Evolutionary conservation across 1,140 invertebrate species (phyloP).

Genomic region (Zeugodacus cucurbitae): DNA sequence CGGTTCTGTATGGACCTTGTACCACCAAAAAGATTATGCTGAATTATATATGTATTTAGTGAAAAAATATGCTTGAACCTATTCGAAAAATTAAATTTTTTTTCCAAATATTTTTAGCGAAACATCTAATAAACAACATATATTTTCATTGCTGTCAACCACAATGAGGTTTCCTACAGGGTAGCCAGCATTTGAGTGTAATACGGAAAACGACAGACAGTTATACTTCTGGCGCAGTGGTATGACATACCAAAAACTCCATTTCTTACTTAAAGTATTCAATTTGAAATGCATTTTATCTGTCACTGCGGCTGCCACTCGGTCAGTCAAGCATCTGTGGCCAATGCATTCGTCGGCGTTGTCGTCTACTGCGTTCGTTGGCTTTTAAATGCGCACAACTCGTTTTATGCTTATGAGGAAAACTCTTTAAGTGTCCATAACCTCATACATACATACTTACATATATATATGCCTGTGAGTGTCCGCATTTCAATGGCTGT

Average conservation of each 20-base stretch:
- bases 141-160: too few relatives aligned
- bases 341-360: not conserved
- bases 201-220: not conserved
- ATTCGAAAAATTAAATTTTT: too few relatives aligned
- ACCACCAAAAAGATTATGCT: too few relatives aligned
- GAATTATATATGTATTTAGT: too few relatives aligned
- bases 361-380: not conserved
- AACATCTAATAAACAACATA: too few relatives aligned
- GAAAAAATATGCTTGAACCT: too few relatives aligned
- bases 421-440: not conserved
- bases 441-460: not conserved
- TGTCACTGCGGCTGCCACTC: not conserved
- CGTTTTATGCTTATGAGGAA: not conserved
- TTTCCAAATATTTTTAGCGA: too few relatives aligned
- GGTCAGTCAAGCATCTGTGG: not conserved
- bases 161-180: not conserved
- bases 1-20: too few relatives aligned
- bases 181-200: not conserved
- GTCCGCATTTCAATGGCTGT: not conserved
- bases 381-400: not conserved
- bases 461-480: not conserved
- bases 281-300: not conserved
- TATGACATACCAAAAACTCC: not conserved
- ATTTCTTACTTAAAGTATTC: not conserved
- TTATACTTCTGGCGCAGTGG: not conserved